Evolutionary conservation across 2,797 vertebrate genomes (phyloP).

Genomic region (Catostomus latipinnis): DNA sequence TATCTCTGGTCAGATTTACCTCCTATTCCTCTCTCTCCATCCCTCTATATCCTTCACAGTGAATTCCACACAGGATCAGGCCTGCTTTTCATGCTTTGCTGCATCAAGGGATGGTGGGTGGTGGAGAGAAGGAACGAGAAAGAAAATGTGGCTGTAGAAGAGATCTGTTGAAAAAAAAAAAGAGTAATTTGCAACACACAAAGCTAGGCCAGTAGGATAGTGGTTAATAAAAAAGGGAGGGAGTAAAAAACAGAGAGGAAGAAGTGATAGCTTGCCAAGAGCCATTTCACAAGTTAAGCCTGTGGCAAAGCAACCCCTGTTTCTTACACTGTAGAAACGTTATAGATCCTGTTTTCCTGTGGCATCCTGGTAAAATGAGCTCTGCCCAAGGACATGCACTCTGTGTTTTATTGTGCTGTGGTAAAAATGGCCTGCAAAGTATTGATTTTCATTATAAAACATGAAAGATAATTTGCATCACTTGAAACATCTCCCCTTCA

Average conservation of each 20-base stretch:
- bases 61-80: constrained; percentile 85
- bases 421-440: constrained; percentile 13
- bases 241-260: constrained; percentile 12
- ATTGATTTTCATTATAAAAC: constrained; percentile 28
- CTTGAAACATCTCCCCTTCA: background rate
- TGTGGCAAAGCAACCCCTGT: background rate
- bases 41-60: constrained; percentile 47
- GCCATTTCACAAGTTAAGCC: background rate
- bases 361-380: constrained; percentile 16
- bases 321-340: constrained; percentile 6
- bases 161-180: background rate
- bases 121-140: constrained; percentile 20
- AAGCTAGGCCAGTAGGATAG: constrained; percentile 71
- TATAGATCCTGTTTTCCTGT: constrained; percentile 3
- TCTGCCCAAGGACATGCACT: constrained; percentile 15
- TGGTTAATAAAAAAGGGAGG: constrained; percentile 52
- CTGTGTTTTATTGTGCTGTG: constrained; percentile 18
- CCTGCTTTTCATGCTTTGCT: constrained; percentile 79
- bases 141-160: constrained; percentile 23
- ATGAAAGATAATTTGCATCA: constrained; percentile 3
- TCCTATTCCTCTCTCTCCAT: constrained; percentile 5
- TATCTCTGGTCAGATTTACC: constrained; percentile 1
- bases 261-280: constrained; percentile 32
- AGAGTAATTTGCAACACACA: constrained; percentile 63
- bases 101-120: constrained; percentile 58